Conservation (phyloP, 2,113 vertebrate genomes). For the Corvus moneduloides region DNA sequence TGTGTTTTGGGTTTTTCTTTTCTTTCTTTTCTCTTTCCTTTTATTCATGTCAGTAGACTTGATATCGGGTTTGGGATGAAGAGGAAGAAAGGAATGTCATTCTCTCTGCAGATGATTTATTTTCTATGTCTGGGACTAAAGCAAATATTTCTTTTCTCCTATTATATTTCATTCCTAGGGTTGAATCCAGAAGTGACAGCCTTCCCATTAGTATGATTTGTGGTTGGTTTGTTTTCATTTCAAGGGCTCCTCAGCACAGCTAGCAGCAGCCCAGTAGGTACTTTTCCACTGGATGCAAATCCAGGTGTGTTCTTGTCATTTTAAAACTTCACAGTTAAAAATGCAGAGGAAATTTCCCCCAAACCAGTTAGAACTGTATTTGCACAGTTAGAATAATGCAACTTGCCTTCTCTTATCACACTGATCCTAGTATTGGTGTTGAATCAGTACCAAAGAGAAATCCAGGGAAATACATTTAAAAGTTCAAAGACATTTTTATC, state of each 20-base stretch:
- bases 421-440: neutral
- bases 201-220: slow-evolving; percentile 29
- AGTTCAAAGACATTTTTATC: neutral
- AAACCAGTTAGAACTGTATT: neutral
- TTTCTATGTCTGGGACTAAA: neutral
- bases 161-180: neutral
- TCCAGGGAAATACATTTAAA: neutral
- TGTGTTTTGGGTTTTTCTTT: neutral
- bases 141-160: slow-evolving; percentile 28
- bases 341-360: neutral
- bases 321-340: neutral
- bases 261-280: neutral
- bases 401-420: neutral
- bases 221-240: neutral
- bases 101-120: slow-evolving; percentile 9
- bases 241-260: neutral
- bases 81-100: neutral
- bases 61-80: neutral
- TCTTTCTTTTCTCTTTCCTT: neutral
- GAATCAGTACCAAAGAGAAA: neutral
- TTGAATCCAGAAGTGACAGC: slow-evolving; percentile 17
- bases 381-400: neutral
- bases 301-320: neutral
- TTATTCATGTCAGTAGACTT: neutral
- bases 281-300: neutral